Evolutionary conservation across 2,888 invertebrate species (phyloP), one percentile per base, ranked within the genome.

Genomic region (Carpatolechia fugitivella): DNA sequence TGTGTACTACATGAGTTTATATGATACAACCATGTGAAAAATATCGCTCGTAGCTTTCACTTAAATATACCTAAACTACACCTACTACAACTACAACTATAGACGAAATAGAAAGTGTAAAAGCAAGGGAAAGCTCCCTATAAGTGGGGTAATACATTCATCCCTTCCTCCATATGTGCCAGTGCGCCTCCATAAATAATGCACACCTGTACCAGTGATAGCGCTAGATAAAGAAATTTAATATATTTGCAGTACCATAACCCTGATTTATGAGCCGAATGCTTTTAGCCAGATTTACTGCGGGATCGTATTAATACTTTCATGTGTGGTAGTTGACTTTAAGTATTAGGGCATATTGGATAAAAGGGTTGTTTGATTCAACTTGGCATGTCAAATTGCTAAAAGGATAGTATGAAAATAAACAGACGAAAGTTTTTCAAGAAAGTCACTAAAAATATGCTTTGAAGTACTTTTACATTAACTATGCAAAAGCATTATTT

Each of bases 171-270:
- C 84, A 83, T 76, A 76, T 84, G 82, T 75, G 78, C 70, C 72
- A 44, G 24, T n/a, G 20, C n/a, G 44, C 67, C 72, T 71, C 67
- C 79, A 82, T 86, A 85, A 85, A 86, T 85, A 77, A 80, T 72
- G 73, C 80, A 72, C 83, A 86, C 85, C 86, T 86, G 84, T 76
- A 80, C 80, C 80, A 76, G 68, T 77, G 84, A 82, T 83, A 74
- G 78, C 64, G 70, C 71, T 78, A 80, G 80, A 83, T 82, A 83
- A 82, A 83, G 81, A 82, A 80, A 81, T 79, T 78, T 80, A 79
- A 80, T 82, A 78, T 78, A 74, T 64, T 65, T 66, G 68, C 63
- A 69, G 69, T 58, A 41, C 54, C 65, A 67, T 64, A 63, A 59
- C 61, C 56, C 62, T 78, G 78, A 83, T 82, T 81, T 82, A 82